These are phyloP conservation scores for Nephila pilipes DNA, from an alignment of 1,140 invertebrate genomes.

Conservation along the genomic window DNA sequence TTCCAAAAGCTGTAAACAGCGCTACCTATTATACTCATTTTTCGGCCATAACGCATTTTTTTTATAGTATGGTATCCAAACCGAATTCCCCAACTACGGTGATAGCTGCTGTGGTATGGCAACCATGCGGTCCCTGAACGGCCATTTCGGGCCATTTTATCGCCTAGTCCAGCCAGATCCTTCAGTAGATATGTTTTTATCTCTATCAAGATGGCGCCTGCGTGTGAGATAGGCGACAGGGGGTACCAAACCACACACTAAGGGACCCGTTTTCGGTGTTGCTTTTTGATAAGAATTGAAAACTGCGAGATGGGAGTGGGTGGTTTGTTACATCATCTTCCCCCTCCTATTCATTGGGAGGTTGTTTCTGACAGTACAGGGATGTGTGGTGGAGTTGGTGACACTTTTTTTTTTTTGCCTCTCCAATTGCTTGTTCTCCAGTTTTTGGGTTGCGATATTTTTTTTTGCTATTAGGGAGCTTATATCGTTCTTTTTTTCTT, in stretches of 20 bases:
- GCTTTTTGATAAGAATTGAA: constrained; percentile 74
- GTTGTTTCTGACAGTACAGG: not conserved
- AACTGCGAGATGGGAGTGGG: not conserved
- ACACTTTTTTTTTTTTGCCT: not conserved
- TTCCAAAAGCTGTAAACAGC: constrained; percentile 9
- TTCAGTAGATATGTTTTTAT: constrained; percentile 66
- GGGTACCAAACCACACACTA: constrained; percentile 65
- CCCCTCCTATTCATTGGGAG: not conserved
- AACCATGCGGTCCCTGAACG: constrained; percentile 63
- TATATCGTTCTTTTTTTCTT: not conserved
- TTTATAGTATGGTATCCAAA: not conserved
- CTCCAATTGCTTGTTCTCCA: constrained; percentile 17
- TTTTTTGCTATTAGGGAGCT: constrained; percentile 2
- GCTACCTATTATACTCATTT: constrained; percentile 11
- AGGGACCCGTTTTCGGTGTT: constrained; percentile 55
- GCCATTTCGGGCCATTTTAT: constrained; percentile 67
- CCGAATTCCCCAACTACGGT: not conserved
- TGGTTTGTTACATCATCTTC: constrained; percentile 17
- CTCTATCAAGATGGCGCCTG: constrained; percentile 74
- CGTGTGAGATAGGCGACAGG: constrained; percentile 59
- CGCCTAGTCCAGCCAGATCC: constrained; percentile 70
- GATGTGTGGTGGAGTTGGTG: not conserved
- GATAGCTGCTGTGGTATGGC: not conserved
- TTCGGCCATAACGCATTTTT: not conserved
- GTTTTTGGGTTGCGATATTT: not conserved